Base-by-base conservation (phyloP, 2,113 vertebrate species). In the Noctilio leporinus region DNA sequence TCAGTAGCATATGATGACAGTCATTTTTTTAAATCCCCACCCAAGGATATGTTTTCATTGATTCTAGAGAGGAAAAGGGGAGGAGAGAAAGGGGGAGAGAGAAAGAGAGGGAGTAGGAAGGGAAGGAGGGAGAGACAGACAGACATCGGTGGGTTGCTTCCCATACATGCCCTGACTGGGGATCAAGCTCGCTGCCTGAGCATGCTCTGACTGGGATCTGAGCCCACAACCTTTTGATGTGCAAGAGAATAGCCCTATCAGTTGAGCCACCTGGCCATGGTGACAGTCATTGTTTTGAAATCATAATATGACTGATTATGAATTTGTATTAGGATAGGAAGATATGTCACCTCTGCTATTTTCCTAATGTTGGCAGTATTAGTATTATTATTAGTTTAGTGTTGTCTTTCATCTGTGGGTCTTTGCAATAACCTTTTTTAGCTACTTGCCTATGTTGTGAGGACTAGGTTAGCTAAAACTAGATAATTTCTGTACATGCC, bases 361-460 rank as follows among this genome's bases (percentile, higher is more conserved):
- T 95, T 82, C 16, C 28, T 91, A n/a, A 2, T 91, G 12, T 91
- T 93, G 35, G 8, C 35, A 43, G 7, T 55, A 24, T 64, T 95
- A 10, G 0, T 88, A 26, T 55, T 86, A 51, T 55, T 89, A 43
- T 19, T 40, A 83, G 51, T 73, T 91, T 86, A 83, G 14, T 75
- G 7, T 88, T 82, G 86, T 70, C 57, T 91, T 96, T 30, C 86
- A 26, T 51, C n/a, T 83, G 28, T 84, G 75, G 67, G 49, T 94
- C 62, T 83, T 90, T 91, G 43, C n/a, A 91, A 28, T 67, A 24
- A 43, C 95, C 45, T 72, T 70, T 91, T 94, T 86, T 65, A 93
- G 49, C 51, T 40, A 53, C 7, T 59, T 80, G 17, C 9, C 45
- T 93, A 20, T 96, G 84, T 83, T 91, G 11, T 84, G 86, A 96